A percentile compares a stretch with the other conserved stretches of the same genome.
Evolutionary conservation across 1,140 invertebrate genomes (phyloP).

Genomic region (Leptinotarsa texana): DNA sequence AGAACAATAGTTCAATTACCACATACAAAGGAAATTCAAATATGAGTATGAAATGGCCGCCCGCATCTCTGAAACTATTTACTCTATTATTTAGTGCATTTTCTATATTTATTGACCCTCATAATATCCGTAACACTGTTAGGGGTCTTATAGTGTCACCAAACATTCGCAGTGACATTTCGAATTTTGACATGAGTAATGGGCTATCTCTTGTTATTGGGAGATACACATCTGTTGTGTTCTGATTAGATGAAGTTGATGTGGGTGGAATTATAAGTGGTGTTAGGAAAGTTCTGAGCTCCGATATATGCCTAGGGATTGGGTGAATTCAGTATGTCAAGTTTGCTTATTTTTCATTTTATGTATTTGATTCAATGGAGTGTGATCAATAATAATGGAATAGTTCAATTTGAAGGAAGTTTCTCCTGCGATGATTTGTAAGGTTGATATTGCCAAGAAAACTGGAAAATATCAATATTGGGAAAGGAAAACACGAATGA

Average conservation of each 20-base stretch:
- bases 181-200: background rate
- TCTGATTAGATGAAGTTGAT: conserved; percentile 3
- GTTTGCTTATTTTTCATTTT: no score
- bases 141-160: background rate
- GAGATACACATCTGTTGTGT: conserved; percentile 1
- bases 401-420: no score
- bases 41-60: background rate
- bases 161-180: background rate
- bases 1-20: background rate
- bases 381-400: no score
- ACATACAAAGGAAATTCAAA: background rate
- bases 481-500: no score
- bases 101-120: background rate
- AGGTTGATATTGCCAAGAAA: no score
- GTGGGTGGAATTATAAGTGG: background rate
- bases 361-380: no score
- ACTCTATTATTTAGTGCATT: background rate
- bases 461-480: no score
- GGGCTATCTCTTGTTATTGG: background rate
- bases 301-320: background rate
- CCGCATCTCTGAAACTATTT: background rate
- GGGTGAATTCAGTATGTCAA: background rate
- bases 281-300: background rate
- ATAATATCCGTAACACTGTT: background rate
- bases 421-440: no score